Evolutionary conservation across 2,797 vertebrate genomes (phyloP).

Genomic region (Pangasius krempfi): DNA sequence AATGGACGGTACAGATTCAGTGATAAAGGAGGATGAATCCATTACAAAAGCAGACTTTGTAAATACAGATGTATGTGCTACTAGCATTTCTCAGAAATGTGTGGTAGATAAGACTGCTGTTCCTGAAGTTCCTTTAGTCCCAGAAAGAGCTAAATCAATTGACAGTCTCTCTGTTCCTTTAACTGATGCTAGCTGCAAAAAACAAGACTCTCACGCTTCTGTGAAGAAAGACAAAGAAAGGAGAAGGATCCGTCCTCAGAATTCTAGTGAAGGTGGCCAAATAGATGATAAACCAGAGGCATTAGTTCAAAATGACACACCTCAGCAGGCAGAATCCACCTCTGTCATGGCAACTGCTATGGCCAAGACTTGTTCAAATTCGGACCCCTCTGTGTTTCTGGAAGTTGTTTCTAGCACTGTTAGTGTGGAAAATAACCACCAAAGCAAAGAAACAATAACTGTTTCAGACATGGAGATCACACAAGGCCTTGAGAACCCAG

Average conservation of each 20-base stretch:
- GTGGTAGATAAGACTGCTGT: neutral
- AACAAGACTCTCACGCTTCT: constrained; percentile 25
- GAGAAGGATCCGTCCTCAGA: neutral
- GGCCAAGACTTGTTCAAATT: constrained; percentile 33
- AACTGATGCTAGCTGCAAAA: constrained; percentile 13
- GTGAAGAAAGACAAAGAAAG: neutral
- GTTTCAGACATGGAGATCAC: constrained; percentile 25
- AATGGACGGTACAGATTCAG: neutral
- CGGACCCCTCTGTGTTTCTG: constrained; percentile 43
- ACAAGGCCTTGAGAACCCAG: constrained; percentile 19
- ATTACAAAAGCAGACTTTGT: constrained; percentile 17
- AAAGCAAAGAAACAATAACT: constrained; percentile 58
- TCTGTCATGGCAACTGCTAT: constrained; percentile 36
- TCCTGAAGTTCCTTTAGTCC: constrained; percentile 1
- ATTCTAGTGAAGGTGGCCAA: neutral
- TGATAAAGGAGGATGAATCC: constrained; percentile 7
- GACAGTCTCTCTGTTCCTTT: constrained; percentile 24
- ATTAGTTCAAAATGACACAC: constrained; percentile 23
- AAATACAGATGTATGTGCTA: neutral
- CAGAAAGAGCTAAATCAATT: neutral
- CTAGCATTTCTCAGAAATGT: neutral
- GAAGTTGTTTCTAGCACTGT: constrained; percentile 74
- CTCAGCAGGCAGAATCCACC: constrained; percentile 27
- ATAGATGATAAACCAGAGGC: neutral
- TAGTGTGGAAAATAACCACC: constrained; percentile 63